Evolutionary conservation across 2,888 invertebrate genomes (phyloP), one percentile per base, ranked within the genome.

Genomic region (Dryocosmus kuriphilus): DNA sequence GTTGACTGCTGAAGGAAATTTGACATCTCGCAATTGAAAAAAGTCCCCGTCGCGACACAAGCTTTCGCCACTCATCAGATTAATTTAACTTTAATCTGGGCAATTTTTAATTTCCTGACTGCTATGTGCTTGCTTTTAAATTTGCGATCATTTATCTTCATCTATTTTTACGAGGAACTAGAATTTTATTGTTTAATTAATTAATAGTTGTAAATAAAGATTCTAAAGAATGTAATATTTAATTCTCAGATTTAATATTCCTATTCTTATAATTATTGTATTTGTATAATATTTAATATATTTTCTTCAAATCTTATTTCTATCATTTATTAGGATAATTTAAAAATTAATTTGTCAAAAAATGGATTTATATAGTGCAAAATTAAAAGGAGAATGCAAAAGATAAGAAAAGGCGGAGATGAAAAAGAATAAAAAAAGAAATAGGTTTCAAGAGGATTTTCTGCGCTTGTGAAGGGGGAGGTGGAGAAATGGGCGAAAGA

Each of bases 1-100:
- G 46, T 30, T 67, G 46, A 67, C 27, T 46, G 27, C 27, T 67
- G 27, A 67, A 41, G 8, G 16, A 67, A 19, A 41, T 46, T 46
- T 67, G 22, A 46, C 46, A 67, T 67, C 19, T 27, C 27, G 8
- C 27, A 19, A 19, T 27, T 14, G 32, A 62, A 62, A 63, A 63
- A n/a, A 38, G 2, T 62, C 14, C 22, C 22, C 22, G 38, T 22
- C 22, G 16, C 38, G 32, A n/a, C 11, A 11, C 16, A 6, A 27
- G 32, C 11, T 65, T 41, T 65, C 14, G 65, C 24, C 24, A 46
- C 24, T 67, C 27, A 19, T 67, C 41, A 24, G 41, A 38, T 24
- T 65, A 65, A 46, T 46, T 67, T 27, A 24, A 57, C n/a, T 24
- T 57, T 57, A 24, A 24, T 57, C 4, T 24, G 3, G 11, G n/a